phyloP scores from a whole-genome alignment of 2,113 vertebrate species.

The Gallinago media region DNA sequence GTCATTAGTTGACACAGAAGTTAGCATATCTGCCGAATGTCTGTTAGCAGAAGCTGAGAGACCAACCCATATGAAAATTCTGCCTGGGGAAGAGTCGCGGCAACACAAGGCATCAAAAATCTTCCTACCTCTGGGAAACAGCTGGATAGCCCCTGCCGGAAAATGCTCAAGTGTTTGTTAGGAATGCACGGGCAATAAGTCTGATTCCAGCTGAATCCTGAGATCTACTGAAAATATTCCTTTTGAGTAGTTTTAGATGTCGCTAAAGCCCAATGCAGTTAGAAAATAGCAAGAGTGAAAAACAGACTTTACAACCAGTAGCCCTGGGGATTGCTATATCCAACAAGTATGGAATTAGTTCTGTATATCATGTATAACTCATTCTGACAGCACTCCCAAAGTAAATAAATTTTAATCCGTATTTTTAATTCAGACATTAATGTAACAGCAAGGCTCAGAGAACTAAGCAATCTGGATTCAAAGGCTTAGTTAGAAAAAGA shows the following conservation, averaged over 20 bases:
- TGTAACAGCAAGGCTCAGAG: neutral
- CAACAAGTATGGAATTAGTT: neutral
- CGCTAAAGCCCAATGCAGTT: neutral
- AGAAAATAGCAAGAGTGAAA: neutral
- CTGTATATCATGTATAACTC: neutral
- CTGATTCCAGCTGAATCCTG: neutral
- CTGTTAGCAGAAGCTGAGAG: constrained; percentile 41
- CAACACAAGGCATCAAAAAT: neutral
- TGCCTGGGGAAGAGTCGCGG: neutral
- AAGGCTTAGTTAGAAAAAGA: neutral
- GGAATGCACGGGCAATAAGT: neutral
- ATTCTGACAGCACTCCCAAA: constrained; percentile 8
- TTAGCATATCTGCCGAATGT: constrained; percentile 27
- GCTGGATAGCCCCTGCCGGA: neutral
- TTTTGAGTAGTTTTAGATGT: neutral
- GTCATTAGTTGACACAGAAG: constrained; percentile 55
- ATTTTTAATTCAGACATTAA: constrained; percentile 16
- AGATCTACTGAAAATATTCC: neutral
- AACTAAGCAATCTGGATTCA: neutral
- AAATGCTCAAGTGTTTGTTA: neutral
- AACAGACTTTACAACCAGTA: neutral
- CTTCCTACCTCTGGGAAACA: neutral
- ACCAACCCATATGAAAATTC: constrained; percentile 8
- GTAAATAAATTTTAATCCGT: constrained; percentile 55
- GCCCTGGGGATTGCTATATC: neutral